These are phyloP conservation scores for Anguilla pacifica DNA, from an alignment of 2,797 vertebrate species.

Conservation along the genomic window DNA sequence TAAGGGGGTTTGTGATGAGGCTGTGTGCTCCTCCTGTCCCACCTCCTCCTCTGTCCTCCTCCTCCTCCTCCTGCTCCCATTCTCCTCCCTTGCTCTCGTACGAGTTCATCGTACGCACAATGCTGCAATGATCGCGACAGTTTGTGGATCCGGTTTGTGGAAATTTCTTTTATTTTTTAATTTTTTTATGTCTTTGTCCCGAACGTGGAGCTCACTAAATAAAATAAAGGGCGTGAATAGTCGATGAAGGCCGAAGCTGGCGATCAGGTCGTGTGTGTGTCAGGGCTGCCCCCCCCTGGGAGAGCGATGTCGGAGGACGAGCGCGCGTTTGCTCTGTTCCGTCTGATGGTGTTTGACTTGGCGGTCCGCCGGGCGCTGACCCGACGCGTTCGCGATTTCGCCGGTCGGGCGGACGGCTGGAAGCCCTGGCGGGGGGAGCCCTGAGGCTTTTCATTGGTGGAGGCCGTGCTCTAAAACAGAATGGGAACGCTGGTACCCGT, in stretches of 20 bases:
- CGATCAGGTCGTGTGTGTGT: background rate
- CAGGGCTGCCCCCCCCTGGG: background rate
- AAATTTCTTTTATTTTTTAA: background rate
- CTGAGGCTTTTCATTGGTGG: background rate
- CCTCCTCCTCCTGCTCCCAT: conserved; percentile 21
- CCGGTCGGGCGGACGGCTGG: conserved; percentile 29
- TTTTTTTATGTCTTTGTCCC: background rate
- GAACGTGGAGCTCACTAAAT: background rate
- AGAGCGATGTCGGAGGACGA: conserved; percentile 67
- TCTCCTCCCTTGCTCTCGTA: background rate
- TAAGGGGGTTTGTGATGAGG: conserved; percentile 36
- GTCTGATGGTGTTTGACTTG: conserved; percentile 69
- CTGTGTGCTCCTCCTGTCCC: conserved; percentile 29
- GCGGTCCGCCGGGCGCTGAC: conserved; percentile 59
- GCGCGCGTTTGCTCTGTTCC: conserved; percentile 65
- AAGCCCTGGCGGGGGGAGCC: background rate
- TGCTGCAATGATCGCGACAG: no score
- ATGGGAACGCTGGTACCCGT: background rate
- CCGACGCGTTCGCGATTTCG: conserved; percentile 60
- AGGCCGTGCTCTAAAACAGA: background rate
- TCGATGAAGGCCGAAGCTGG: background rate
- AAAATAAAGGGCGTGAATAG: background rate
- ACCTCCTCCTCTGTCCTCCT: conserved; percentile 26
- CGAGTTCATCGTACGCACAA: background rate
- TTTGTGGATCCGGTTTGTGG: no score